Evolutionary conservation across 2,888 invertebrate species (phyloP), one percentile per base, ranked within the genome.

Genomic region (Julus scanicus): DNA sequence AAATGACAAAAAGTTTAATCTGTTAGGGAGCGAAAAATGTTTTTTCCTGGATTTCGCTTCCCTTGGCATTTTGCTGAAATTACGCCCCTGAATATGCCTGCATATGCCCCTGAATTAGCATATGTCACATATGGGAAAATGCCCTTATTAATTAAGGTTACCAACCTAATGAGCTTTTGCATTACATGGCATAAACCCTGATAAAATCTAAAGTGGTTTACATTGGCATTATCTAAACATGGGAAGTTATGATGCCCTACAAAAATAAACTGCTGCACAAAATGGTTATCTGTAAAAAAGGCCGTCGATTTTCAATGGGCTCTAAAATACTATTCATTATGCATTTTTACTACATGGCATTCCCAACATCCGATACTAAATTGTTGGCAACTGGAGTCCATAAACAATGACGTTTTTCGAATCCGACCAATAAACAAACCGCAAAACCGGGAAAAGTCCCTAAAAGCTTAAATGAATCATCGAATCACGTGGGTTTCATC

Each of bases 251-350:
- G 71, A 29, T 71, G 20, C 71, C 71, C 20, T 71, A 71, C 71
- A 71, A 71, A 71, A 71, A 71, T 71, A 71, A 71, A 71, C 71
- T 71, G 71, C 71, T 8, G 71, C 71, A 71, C 71, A 29, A 71
- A 71, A 29, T 9, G 20, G 71, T 29, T 29, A 29, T 71, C 71
- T 29, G 29, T 71, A 1, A 71, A 71, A 71, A 71, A 29, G 71
- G 9, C 20, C 20, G 71, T 29, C 71, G 71, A 29, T 9, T 71
- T 71, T 71, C 71, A 71, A 71, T 29, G 29, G 29, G 71, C 71
- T 11, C 71, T 71, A 71, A 71, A 71, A 71, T 71, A 2, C n/a
- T 29, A 71, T n/a, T 71, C 29, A 71, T 71, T 29, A 29, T 29
- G 8, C 53, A 1, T 71, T 20, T 29, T 71, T 71, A 29, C 71